Conservation (phyloP, 1,140 invertebrate species). For the Holcopasites calliopsidis region DNA sequence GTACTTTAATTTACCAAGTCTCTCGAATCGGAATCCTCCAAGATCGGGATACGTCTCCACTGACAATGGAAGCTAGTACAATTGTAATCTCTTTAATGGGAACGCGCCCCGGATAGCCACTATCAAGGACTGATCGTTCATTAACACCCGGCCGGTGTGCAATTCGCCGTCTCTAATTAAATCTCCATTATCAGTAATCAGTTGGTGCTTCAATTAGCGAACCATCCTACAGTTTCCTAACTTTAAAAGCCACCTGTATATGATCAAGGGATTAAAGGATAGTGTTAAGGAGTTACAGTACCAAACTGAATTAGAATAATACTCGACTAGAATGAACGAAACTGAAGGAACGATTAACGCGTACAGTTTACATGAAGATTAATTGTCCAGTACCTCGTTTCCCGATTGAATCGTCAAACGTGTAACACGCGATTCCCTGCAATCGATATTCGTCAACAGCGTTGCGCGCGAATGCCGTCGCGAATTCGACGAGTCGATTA, state of each 20-base stretch:
- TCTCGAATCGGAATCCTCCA: background rate
- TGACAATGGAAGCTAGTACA: background rate
- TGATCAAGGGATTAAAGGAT: no score
- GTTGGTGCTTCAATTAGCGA: background rate
- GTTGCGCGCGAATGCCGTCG: background rate
- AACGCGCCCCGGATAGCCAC: background rate
- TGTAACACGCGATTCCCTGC: background rate
- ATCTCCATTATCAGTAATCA: background rate
- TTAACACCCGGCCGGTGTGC: background rate
- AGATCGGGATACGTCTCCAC: background rate
- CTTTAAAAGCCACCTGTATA: no score
- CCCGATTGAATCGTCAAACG: background rate
- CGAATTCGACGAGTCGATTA: conserved; percentile 14
- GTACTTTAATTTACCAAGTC: background rate
- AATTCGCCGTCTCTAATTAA: background rate
- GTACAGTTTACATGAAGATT: no score
- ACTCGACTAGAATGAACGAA: no score
- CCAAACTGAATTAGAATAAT: no score
- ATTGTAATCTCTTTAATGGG: conserved; percentile 2
- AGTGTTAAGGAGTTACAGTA: no score
- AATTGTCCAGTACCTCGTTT: background rate
- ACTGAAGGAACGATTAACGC: no score
- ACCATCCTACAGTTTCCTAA: background rate
- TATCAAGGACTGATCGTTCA: background rate
- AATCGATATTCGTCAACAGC: background rate